phyloP scores from a whole-genome alignment of 2,888 invertebrate species.

The Polydrusus tereticollis region DNA sequence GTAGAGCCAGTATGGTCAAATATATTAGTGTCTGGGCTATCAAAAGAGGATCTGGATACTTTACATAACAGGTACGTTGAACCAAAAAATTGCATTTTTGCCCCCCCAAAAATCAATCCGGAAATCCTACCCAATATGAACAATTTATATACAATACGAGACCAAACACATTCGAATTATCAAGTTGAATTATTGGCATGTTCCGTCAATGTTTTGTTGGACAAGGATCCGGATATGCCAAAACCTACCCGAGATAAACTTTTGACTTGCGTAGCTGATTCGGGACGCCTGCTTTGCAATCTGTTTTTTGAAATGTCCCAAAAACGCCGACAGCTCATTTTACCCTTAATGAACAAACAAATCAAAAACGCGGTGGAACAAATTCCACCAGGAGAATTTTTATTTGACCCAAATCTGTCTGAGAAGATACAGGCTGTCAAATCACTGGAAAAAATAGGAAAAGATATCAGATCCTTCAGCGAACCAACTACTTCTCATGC shows the following conservation, averaged over 20 bases:
- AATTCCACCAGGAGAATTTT: constrained; percentile 9
- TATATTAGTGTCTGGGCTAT: too few relatives aligned
- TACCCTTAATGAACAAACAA: not conserved
- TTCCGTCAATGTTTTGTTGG: not conserved
- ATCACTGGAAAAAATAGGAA: constrained; percentile 12
- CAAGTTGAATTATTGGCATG: constrained; percentile 30
- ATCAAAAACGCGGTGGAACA: constrained; percentile 21
- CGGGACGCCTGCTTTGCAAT: not conserved
- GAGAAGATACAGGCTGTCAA: constrained; percentile 26
- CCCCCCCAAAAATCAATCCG: constrained; percentile 20
- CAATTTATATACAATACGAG: not conserved
- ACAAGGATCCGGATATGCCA: not conserved
- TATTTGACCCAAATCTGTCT: constrained; percentile 33
- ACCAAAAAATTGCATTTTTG: constrained; percentile 5
- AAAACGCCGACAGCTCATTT: not conserved
- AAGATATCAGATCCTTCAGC: constrained; percentile 12
- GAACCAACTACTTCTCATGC: too few relatives aligned
- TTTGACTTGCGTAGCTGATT: not conserved
- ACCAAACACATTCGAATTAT: constrained; percentile 16
- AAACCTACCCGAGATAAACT: not conserved
- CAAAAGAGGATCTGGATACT: too few relatives aligned
- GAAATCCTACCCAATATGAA: not conserved
- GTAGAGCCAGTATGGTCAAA: too few relatives aligned
- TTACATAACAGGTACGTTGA: not conserved
- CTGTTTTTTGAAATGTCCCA: not conserved